Percentiles rank a stretch among this genome's conserved stretches.
phyloP scores from a whole-genome alignment of 2,113 vertebrate species.

The Phasianus colchicus region DNA sequence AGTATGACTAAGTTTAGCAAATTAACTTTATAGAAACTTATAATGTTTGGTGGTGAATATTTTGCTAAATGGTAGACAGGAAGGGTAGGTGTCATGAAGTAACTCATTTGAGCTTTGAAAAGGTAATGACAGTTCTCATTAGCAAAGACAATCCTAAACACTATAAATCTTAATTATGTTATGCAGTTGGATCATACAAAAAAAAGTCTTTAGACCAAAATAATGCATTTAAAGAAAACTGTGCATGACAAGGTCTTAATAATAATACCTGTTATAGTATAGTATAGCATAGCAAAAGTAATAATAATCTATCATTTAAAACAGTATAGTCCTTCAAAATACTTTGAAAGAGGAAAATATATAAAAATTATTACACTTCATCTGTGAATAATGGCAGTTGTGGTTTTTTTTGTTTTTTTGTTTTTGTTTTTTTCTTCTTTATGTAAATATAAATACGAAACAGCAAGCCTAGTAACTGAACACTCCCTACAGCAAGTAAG shows the following conservation, averaged over 20 bases:
- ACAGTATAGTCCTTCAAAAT: neutral
- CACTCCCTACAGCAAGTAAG: neutral
- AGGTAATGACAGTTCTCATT: neutral
- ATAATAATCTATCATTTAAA: neutral
- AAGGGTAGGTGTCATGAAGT: neutral
- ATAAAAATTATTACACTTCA: neutral
- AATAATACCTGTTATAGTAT: neutral
- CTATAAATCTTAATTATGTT: neutral
- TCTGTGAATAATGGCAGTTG: neutral
- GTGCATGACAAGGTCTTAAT: neutral
- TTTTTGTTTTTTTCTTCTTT: no score
- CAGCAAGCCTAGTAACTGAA: neutral
- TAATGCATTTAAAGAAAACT: neutral
- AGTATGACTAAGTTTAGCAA: neutral
- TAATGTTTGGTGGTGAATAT: fast-evolving
- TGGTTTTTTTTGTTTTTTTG: no score
- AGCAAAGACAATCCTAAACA: neutral
- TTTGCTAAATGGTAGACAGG: neutral
- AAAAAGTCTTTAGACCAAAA: neutral
- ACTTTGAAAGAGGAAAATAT: neutral
- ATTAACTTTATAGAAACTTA: neutral
- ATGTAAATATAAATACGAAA: neutral
- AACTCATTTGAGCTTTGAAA: neutral
- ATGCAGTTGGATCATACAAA: neutral
- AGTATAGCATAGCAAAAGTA: neutral